A percentile compares a stretch with the other conserved stretches of the same genome.
These are phyloP conservation scores for Bruchidius siliquastri DNA, from an alignment of 2,888 invertebrate genomes.

Conservation along the genomic window DNA sequence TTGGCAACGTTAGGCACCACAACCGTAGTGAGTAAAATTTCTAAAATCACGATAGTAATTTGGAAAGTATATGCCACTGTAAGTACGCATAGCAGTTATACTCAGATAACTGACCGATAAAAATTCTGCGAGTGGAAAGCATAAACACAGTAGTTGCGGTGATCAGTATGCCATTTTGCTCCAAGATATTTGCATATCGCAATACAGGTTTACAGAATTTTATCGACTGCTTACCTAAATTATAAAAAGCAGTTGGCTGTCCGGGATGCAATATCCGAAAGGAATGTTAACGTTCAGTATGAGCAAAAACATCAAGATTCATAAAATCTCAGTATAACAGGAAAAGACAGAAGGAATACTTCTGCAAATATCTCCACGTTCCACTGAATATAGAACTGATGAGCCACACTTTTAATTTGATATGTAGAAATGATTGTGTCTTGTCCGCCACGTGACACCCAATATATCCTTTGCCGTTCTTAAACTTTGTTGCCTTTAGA, in stretches of 20 bases:
- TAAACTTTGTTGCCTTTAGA: too few species aligned
- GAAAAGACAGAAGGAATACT: too few species aligned
- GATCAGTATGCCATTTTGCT: background rate
- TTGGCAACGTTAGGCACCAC: background rate
- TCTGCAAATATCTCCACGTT: too few species aligned
- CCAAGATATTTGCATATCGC: background rate
- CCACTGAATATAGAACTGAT: too few species aligned
- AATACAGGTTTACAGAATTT: background rate
- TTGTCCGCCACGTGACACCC: too few species aligned
- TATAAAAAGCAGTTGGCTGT: background rate
- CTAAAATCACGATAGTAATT: background rate
- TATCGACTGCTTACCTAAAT: background rate
- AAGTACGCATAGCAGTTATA: background rate
- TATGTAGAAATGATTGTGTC: too few species aligned
- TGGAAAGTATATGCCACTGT: background rate
- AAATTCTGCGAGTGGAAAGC: background rate
- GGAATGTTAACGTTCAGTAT: background rate
- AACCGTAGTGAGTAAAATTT: background rate
- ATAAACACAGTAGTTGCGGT: background rate
- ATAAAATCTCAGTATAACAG: too few species aligned
- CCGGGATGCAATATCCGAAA: background rate
- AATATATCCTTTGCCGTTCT: too few species aligned
- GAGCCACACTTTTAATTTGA: too few species aligned
- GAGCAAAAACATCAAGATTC: background rate
- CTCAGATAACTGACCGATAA: background rate